Evolutionary conservation across 2,888 invertebrate genomes (phyloP).

Genomic region (Cremastinae sp.): DNA sequence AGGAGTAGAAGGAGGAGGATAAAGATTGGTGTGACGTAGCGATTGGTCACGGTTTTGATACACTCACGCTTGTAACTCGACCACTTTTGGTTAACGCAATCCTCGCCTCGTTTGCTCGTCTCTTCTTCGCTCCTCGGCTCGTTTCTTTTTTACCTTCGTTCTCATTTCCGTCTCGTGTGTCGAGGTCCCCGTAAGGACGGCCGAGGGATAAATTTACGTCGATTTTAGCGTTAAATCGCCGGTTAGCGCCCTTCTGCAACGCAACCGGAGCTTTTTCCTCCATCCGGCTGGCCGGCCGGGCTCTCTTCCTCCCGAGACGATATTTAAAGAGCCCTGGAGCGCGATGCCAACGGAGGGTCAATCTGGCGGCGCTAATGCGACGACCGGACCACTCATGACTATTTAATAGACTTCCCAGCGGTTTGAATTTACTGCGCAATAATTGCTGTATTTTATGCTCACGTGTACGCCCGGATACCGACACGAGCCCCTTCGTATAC

Average conservation of each 20-base stretch:
- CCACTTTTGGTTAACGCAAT: conserved; percentile 68
- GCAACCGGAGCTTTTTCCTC: conserved; percentile 19
- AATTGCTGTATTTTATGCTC: conserved; percentile 47
- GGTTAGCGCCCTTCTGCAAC: conserved; percentile 11
- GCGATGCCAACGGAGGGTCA: conserved; percentile 68
- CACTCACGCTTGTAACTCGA: conserved; percentile 62
- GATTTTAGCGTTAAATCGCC: neutral
- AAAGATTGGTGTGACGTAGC: conserved; percentile 62
- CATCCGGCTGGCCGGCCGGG: conserved; percentile 15
- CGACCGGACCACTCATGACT: conserved; percentile 65
- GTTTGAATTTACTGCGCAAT: conserved; percentile 52
- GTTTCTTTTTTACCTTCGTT: conserved; percentile 18
- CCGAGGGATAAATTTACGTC: conserved; percentile 11
- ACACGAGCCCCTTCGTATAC: conserved; percentile 17
- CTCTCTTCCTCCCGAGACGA: conserved; percentile 57
- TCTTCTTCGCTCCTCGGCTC: conserved; percentile 15
- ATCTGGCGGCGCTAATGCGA: conserved; percentile 75
- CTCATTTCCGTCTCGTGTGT: neutral
- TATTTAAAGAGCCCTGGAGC: conserved; percentile 66
- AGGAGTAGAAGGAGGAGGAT: conserved; percentile 47
- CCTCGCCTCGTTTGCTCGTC: conserved; percentile 47
- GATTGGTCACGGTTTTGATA: conserved; percentile 65
- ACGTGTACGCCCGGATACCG: conserved; percentile 10
- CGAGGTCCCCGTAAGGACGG: too few species aligned
- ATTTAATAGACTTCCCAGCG: conserved; percentile 66